Conservation (phyloP, 1,140 invertebrate species). For the Onthophagus taurus region DNA sequence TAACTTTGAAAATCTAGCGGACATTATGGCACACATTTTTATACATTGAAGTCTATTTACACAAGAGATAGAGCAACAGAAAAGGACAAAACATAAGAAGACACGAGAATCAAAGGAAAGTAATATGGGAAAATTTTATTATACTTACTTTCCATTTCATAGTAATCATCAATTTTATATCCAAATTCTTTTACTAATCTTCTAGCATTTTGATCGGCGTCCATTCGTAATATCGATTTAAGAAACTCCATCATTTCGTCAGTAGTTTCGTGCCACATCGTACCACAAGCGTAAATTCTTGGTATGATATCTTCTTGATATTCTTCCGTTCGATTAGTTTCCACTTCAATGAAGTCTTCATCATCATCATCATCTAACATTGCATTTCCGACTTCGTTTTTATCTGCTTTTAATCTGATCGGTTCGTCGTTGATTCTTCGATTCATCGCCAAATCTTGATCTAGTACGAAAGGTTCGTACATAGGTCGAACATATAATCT, state of each 20-base stretch:
- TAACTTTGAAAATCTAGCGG: too few species aligned
- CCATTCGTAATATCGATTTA: slow-evolving; percentile 62
- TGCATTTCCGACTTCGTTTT: too few species aligned
- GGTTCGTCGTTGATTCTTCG: slow-evolving; percentile 50
- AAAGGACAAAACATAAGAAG: too few species aligned
- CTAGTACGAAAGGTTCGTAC: slow-evolving; percentile 72
- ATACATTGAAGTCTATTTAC: background rate
- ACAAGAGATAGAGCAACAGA: too few species aligned
- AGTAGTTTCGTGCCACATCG: slow-evolving; percentile 86
- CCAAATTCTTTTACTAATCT: slow-evolving; percentile 61
- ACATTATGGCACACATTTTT: background rate
- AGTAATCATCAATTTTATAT: slow-evolving; percentile 66
- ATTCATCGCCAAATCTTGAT: slow-evolving; percentile 81
- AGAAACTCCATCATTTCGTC: slow-evolving; percentile 74
- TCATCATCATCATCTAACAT: slow-evolving; percentile 1
- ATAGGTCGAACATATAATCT: slow-evolving; percentile 73
- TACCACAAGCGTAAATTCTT: slow-evolving; percentile 77
- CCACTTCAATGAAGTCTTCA: too few species aligned
- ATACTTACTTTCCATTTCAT: slow-evolving; percentile 75
- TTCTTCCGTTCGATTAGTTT: too few species aligned
- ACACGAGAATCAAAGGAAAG: too few species aligned
- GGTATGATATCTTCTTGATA: slow-evolving; percentile 27
- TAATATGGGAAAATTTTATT: slow-evolving; percentile 11
- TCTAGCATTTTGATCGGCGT: slow-evolving; percentile 74
- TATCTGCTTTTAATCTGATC: too few species aligned